Evolutionary conservation across 2,888 invertebrate species (phyloP), one percentile per base, ranked within the genome.

Genomic region (Lissocephala sabroskyi): DNA sequence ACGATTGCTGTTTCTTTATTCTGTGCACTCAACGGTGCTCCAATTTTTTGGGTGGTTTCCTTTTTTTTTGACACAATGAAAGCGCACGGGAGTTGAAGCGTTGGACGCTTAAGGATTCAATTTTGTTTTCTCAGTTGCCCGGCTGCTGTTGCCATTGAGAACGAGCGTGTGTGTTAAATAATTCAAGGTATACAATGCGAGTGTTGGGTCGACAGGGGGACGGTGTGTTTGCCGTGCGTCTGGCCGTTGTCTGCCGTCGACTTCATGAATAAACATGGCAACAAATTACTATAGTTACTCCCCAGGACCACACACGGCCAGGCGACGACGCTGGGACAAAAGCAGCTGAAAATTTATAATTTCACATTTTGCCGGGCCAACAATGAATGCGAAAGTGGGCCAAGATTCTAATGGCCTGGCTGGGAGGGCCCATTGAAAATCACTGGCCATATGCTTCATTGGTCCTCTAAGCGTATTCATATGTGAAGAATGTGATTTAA

Each of bases 241-340:
- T 56, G 41, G 52, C 28, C 41, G 58, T 40, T 56, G 56, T 56
- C 56, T 57, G 52, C 37, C 33, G 39, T 30, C 40, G 56, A 47
- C 45, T 33, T 40, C 50, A 71, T 66, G 67, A 63, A 66, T 63
- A 71, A 63, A 61, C 63, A 71, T 44, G 47, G 51, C 30, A 71
- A 66, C 73, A 75, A 68, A 67, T 67, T 67, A 65, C 66, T 55
- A 45, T 52, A 56, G 71, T 67, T n/a, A n/a, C 52, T 74, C 52
- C 49, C 56, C 48, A 56, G 9, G 16, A 4, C 29, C 29, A 11
- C 11, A 29, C 3, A n/a, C 10, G 10, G 11, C 29, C 9, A 33
- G 11, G 35, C 16, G 9, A 10, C 2, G 35, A 35, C 16, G 14
- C 35, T 3, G 16, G 30, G 16, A 35, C 35, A 35, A 35, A 35